Evolutionary conservation across 2,888 invertebrate genomes (phyloP).

Genomic region (Neelides folsomi): DNA sequence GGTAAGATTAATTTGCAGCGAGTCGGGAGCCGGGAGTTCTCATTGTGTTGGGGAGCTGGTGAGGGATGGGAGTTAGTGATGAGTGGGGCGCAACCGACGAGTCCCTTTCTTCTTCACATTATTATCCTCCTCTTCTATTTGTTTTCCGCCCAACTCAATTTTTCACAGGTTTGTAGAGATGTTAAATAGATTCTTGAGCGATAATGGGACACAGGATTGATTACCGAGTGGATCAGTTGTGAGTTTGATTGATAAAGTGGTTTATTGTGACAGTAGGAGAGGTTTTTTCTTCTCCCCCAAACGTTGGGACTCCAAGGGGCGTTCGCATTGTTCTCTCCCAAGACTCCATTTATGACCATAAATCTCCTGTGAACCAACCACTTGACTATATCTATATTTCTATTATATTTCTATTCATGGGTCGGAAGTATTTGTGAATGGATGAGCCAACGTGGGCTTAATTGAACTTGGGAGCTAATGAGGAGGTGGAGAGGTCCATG

Average conservation of each 20-base stretch:
- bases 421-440: background rate
- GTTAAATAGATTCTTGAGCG: conserved; percentile 15
- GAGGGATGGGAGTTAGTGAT: background rate
- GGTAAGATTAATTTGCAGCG: background rate
- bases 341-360: background rate
- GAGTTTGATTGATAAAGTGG: conserved; percentile 25
- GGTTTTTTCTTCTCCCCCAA: conserved; percentile 10
- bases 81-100: conserved; percentile 2
- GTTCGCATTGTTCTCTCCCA: conserved; percentile 20
- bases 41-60: background rate
- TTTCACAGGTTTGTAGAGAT: conserved; percentile 16
- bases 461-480: conserved; percentile 12
- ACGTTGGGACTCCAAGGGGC: conserved; percentile 14
- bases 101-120: too few species aligned
- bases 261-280: conserved; percentile 21
- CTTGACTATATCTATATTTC: conserved; percentile 1
- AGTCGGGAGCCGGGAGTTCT: background rate
- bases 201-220: conserved; percentile 20
- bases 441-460: conserved; percentile 9
- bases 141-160: conserved; percentile 12
- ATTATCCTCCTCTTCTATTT: too few species aligned
- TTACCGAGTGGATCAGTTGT: conserved; percentile 17
- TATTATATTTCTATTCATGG: background rate
- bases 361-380: conserved; percentile 6
- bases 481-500: conserved; percentile 11